Conservation (phyloP, 2,888 invertebrate species). For the Archaeoteleia sp. region DNA sequence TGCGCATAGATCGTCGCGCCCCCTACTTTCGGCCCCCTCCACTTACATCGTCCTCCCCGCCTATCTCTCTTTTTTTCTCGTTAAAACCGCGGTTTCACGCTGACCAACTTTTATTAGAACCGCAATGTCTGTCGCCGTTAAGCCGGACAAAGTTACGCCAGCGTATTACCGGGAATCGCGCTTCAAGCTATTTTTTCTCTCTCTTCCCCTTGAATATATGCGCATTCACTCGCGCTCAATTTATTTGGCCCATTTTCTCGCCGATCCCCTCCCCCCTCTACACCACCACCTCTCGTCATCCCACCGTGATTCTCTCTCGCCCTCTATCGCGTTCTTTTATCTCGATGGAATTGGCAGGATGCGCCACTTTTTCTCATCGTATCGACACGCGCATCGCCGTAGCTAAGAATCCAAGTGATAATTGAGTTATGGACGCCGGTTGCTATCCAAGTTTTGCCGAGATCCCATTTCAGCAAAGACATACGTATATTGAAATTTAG, state of each 20-base stretch:
- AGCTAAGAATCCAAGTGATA: conserved; percentile 26
- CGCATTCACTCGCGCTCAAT: conserved; percentile 38
- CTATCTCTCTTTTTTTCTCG: conserved; percentile 48
- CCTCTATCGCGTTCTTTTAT: conserved; percentile 15
- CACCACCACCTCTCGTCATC: too few relatives aligned
- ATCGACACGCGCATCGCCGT: conserved; percentile 8
- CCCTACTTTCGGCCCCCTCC: conserved; percentile 28
- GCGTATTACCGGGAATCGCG: conserved; percentile 50
- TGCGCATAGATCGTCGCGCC: conserved; percentile 30
- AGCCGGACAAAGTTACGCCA: conserved; percentile 51
- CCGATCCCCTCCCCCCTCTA: neutral
- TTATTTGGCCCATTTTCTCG: conserved; percentile 35
- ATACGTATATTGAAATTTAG: conserved; percentile 18
- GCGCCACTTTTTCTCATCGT: conserved; percentile 7
- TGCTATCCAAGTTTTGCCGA: conserved; percentile 6
- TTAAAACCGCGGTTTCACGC: conserved; percentile 64
- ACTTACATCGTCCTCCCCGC: conserved; percentile 2
- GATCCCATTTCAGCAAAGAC: conserved; percentile 15
- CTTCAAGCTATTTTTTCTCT: neutral
- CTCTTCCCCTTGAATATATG: neutral
- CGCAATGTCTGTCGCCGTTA: conserved; percentile 51
- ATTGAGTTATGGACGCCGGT: conserved; percentile 36
- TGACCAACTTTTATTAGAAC: conserved; percentile 72
- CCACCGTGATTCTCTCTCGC: too few relatives aligned
- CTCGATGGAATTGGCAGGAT: conserved; percentile 37